Conservation (phyloP, 2,888 invertebrate genomes). For the Lepeophtheirus nordmannii region DNA sequence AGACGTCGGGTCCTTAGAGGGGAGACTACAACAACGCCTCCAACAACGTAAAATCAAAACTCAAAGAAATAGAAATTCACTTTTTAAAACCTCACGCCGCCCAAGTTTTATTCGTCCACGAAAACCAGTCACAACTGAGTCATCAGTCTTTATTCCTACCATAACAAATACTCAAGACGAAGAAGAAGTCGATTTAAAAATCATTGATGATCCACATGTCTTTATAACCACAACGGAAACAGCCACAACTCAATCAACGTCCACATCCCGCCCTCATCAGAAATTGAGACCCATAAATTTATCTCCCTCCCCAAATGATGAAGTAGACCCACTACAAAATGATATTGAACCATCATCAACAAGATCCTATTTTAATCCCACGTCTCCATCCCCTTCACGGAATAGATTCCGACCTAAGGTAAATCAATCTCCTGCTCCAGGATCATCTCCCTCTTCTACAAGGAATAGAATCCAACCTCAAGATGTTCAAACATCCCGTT, state of each 20-base stretch:
- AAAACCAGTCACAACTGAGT: background rate
- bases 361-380: too few species aligned
- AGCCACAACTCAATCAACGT: background rate
- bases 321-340: too few species aligned
- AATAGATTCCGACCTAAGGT: background rate
- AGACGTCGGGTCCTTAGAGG: background rate
- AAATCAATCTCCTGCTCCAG: too few species aligned
- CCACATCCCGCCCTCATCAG: background rate
- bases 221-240: background rate
- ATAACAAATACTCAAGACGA: background rate
- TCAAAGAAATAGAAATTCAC: background rate
- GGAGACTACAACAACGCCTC: background rate
- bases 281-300: background rate
- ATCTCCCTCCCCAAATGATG: background rate
- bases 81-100: background rate
- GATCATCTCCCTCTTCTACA: background rate
- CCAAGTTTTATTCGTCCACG: conserved; percentile 3
- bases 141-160: background rate
- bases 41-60: conserved; percentile 3
- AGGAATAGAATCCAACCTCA: background rate
- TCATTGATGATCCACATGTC: background rate
- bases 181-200: background rate
- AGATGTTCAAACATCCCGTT: background rate
- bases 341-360: too few species aligned
- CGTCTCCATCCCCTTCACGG: background rate